Conservation (phyloP, 1,140 invertebrate species). For the Nasonia longicornis region DNA sequence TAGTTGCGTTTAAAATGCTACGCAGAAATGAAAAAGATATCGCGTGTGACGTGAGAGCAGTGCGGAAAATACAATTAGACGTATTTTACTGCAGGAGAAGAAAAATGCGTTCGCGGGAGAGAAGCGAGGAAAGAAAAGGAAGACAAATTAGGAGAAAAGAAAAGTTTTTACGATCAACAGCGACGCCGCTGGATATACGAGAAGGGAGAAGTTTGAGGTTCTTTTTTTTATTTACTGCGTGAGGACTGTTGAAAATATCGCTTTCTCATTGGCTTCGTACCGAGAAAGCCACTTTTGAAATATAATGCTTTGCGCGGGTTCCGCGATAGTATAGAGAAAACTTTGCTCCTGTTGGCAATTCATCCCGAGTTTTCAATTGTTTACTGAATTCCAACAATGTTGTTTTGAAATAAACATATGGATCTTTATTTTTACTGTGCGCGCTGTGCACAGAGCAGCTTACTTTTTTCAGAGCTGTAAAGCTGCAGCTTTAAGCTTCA, state of each 20-base stretch:
- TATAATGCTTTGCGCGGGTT: conserved; percentile 4
- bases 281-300: conserved; percentile 29
- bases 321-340: conserved; percentile 8
- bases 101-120: neutral
- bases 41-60: neutral
- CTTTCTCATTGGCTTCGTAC: conserved; percentile 32
- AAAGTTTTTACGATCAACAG: conserved; percentile 41
- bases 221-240: conserved; percentile 33
- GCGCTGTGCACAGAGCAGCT: too few relatives aligned
- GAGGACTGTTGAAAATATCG: conserved; percentile 27
- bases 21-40: neutral
- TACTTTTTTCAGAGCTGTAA: too few relatives aligned
- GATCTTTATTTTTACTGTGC: too few relatives aligned
- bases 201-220: conserved; percentile 23
- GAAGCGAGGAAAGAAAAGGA: conserved; percentile 25
- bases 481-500: too few relatives aligned
- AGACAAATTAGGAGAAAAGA: conserved; percentile 42
- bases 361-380: neutral
- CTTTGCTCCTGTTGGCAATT: neutral
- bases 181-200: conserved; percentile 19
- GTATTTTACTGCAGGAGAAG: neutral
- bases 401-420: neutral
- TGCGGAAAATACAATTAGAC: neutral
- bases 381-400: neutral
- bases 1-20: neutral